Evolutionary conservation across 2,113 vertebrate genomes (phyloP), one percentile per base, ranked within the genome.

Genomic region (Zootoca vivipara): DNA sequence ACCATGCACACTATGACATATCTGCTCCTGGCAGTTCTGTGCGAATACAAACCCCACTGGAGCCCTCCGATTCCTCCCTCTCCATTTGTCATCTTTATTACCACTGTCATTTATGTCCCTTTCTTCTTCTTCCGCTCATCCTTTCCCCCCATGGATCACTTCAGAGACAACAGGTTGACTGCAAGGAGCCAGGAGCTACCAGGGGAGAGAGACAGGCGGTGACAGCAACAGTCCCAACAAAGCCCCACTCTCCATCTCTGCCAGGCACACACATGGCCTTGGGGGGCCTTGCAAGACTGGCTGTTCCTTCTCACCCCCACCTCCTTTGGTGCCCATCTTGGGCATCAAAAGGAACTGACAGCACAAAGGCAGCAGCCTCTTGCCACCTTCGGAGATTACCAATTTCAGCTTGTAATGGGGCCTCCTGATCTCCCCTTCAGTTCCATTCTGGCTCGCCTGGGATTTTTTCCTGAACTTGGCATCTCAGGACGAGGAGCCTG

Each of bases 1-100:
- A 1, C 38, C 16, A 15, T 77, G 42, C 42, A 10, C 46, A 10
- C 46, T 10, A 52, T 52, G 46, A 52, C n/a, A 77, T 24, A 40
- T 12, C 62, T 26, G 52, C 8, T 30, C 16, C 40, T 33, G 40
- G 18, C 42, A 33, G 30, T 26, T 79, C 72, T 85, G 87, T 87
- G 85, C 88, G 78, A 78, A 87, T 75, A 85, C 81, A 82, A 85
- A 64, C 73, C 88, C 77, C 88, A 62, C n/a, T 56, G 83, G 88
- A 84, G 46, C 9, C 20, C 40, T 9, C 26, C 5, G 16, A n/a
- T 42, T 70, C 35, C 33, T 30, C 42, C 1, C 70, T 13, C 33
- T 12, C 85, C 85, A 80, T 84, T 83, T 88, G 82, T 90, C 91
- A 88, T 79, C 77, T 70, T 52, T 78, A 90, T 87, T 87, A 87